phyloP scores from a whole-genome alignment of 2,888 invertebrate genomes.

The Macaria liturata region DNA sequence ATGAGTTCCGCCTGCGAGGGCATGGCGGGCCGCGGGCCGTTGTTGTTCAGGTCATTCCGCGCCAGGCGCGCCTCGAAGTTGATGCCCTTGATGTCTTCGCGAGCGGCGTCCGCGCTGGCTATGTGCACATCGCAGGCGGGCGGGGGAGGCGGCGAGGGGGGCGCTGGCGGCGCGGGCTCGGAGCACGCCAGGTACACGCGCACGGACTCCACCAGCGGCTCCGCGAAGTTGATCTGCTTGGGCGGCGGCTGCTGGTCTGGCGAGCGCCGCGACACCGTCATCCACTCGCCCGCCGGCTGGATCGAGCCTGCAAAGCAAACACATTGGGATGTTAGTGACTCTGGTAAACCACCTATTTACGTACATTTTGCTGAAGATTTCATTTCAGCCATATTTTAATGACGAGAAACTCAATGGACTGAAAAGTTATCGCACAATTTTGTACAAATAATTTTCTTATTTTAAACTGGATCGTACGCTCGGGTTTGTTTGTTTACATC shows the following conservation, averaged over 20 bases:
- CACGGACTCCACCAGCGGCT: slow-evolving; percentile 77
- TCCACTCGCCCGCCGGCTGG: slow-evolving; percentile 79
- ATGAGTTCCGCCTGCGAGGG: slow-evolving; percentile 78
- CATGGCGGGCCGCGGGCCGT: slow-evolving; percentile 59
- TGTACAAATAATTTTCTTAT: not conserved
- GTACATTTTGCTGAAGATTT: too few species aligned
- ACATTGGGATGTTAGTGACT: slow-evolving; percentile 4
- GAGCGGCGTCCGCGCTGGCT: slow-evolving; percentile 61
- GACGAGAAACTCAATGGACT: too few species aligned
- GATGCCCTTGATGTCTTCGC: slow-evolving; percentile 74
- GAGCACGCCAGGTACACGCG: slow-evolving; percentile 69
- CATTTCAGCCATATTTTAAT: not conserved
- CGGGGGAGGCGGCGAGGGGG: slow-evolving; percentile 40
- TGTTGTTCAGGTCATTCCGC: slow-evolving; percentile 81
- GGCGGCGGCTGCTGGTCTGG: slow-evolving; percentile 71
- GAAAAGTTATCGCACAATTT: too few species aligned
- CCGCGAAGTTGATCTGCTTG: slow-evolving; percentile 68
- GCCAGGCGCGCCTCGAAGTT: slow-evolving; percentile 73
- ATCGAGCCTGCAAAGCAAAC: slow-evolving; percentile 69
- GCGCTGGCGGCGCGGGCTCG: slow-evolving; percentile 58
- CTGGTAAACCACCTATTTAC: not conserved
- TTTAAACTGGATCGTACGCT: slow-evolving; percentile 3
- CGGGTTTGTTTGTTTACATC: slow-evolving; percentile 7
- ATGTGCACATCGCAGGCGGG: slow-evolving; percentile 68
- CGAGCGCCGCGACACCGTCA: slow-evolving; percentile 77